Evolutionary conservation across 2,797 vertebrate genomes (phyloP), one percentile per base, ranked within the genome.

Genomic region (Anableps anableps): DNA sequence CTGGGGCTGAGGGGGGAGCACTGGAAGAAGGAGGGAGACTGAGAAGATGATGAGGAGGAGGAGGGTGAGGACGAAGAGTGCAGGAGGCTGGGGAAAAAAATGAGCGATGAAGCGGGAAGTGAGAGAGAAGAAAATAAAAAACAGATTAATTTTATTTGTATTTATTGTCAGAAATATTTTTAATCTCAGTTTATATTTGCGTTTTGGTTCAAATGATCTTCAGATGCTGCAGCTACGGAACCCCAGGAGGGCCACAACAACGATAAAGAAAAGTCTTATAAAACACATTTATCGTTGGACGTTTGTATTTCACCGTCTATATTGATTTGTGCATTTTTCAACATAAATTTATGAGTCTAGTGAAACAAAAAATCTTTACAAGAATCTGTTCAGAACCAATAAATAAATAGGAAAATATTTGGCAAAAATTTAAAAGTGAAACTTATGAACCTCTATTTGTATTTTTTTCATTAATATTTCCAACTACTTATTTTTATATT

Each of bases 1-100:
- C 83, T 5, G 0, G 93, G 92, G 21, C 83, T 5, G 0, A 93
- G 92, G 1, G 89, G 88, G 72, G 92, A 91, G 34, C 89, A 87
- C 74, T 92, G 91, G 29, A 94, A 79, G 74, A 87, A 88, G 21
- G 80, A 75, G 5, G 17, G 51, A 9, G 53, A 3, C 53, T 55
- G 53, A 10, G 53, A 55, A 10, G 72, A 55, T 1, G 66, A 78
- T n/a, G 78, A 72, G 2, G 83, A 79, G 38, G 80, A 76, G 0
- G 86, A 79, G 72, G 84, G 51, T 1, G 86, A 79, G 38, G 80
- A 76, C 0, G 86, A 79, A 62, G 84, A 80, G 77, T 91, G 88
- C 75, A 91, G 23, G 51, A 93, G 80, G 34, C 94, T 94, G 83
- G 77, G n/a, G 80, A 81, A 45, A 80, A 90, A 60, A 53, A 3